Percentiles rank a stretch among this genome's conserved stretches.
These are phyloP conservation scores for Papilio polyxenes DNA, from an alignment of 1,140 invertebrate species.

Conservation along the genomic window DNA sequence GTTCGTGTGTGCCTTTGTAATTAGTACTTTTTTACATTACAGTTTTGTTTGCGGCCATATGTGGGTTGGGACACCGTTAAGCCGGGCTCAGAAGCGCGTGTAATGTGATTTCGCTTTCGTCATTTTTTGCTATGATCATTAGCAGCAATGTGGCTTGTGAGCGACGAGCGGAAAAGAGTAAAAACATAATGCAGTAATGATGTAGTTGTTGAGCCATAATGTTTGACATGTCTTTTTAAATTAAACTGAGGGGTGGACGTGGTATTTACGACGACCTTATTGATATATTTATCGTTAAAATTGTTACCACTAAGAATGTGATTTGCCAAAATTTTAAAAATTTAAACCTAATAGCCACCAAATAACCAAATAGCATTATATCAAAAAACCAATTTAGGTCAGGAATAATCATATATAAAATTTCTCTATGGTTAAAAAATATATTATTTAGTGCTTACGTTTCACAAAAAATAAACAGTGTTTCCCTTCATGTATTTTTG, in stretches of 20 bases:
- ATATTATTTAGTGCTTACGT: too few species aligned
- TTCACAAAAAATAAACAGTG: background rate
- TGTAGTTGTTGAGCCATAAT: slow-evolving; percentile 3
- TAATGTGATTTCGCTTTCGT: slow-evolving; percentile 52
- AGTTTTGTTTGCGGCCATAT: slow-evolving; percentile 30
- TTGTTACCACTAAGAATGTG: too few species aligned
- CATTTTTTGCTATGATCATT: slow-evolving; percentile 39
- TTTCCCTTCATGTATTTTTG: too few species aligned
- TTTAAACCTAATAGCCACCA: too few species aligned
- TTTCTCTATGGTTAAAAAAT: background rate
- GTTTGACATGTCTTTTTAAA: slow-evolving; percentile 10
- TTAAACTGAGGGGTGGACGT: background rate
- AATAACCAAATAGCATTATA: too few species aligned
- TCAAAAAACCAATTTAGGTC: too few species aligned
- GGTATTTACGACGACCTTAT: background rate
- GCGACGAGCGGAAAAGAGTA: background rate
- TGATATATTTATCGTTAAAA: too few species aligned
- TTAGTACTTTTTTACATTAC: slow-evolving; percentile 34
- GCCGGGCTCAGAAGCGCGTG: slow-evolving; percentile 38
- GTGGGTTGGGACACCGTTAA: slow-evolving; percentile 48
- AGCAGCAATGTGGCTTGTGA: background rate
- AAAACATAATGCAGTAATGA: slow-evolving; percentile 14
- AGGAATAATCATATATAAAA: background rate
- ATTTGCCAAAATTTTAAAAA: too few species aligned
- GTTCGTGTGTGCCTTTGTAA: slow-evolving; percentile 14